These are phyloP conservation scores for Bellardia pandia DNA, from an alignment of 2,888 invertebrate genomes.

Conservation along the genomic window DNA sequence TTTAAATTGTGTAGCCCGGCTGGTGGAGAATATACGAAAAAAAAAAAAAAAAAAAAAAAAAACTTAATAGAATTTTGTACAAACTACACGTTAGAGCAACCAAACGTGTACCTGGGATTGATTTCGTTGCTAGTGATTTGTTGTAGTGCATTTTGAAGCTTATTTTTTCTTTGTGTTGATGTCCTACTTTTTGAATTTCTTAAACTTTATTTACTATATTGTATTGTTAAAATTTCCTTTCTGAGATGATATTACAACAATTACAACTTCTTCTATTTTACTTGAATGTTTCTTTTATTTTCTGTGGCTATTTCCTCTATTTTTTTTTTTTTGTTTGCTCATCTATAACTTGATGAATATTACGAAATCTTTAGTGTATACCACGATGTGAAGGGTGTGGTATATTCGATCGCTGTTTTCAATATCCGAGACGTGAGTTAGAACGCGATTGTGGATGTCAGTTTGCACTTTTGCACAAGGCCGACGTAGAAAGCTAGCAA, in stretches of 20 bases:
- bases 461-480: slow-evolving; percentile 94
- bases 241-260: slow-evolving; percentile 33
- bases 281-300: slow-evolving; percentile 45
- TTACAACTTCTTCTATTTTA: slow-evolving; percentile 44
- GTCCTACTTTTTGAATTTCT: slow-evolving; percentile 35
- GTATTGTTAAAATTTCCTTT: slow-evolving; percentile 19
- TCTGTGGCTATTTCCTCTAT: slow-evolving; percentile 37
- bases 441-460: slow-evolving; percentile 95
- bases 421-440: slow-evolving; percentile 89
- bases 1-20: background rate
- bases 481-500: slow-evolving; percentile 88
- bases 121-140: slow-evolving; percentile 9
- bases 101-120: slow-evolving; percentile 13
- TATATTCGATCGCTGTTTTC: slow-evolving; percentile 95
- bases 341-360: background rate
- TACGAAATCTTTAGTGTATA: slow-evolving; percentile 81
- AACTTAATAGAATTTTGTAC: background rate
- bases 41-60: slow-evolving; percentile 12
- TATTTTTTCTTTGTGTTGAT: slow-evolving; percentile 34
- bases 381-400: slow-evolving; percentile 92
- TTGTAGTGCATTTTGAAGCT: slow-evolving; percentile 49
- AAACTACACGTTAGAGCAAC: background rate
- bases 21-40: background rate
- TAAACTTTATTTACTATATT: slow-evolving; percentile 39
- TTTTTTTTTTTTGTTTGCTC: slow-evolving; percentile 13